Evolutionary conservation across 2,888 invertebrate species (phyloP).

Genomic region (Nycteola revayana): DNA sequence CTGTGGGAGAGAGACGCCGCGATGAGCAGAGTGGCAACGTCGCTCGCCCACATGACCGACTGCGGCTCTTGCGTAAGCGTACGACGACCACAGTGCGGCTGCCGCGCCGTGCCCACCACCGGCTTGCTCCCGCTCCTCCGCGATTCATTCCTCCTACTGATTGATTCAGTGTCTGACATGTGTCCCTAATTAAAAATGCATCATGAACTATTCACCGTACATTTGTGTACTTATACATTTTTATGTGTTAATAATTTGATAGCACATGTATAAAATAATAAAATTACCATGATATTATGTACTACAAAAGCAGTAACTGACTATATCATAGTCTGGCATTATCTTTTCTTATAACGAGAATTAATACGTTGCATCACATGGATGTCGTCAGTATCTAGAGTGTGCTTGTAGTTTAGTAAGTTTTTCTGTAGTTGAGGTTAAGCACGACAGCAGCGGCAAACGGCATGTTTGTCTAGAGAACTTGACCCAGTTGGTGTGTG

Average conservation of each 20-base stretch:
- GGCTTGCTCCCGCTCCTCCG: conserved; percentile 42
- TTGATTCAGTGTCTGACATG: conserved; percentile 40
- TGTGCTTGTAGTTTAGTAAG: conserved; percentile 8
- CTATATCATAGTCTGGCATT: no score
- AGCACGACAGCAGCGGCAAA: conserved; percentile 41
- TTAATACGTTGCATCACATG: no score
- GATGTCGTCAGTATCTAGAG: no score
- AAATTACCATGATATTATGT: not conserved
- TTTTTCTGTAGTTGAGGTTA: conserved; percentile 18
- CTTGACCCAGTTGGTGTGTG: conserved; percentile 76
- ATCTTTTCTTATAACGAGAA: no score
- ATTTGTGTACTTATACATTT: conserved; percentile 2
- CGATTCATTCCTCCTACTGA: conserved; percentile 44
- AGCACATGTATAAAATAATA: conserved; percentile 2
- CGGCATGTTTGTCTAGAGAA: conserved; percentile 70
- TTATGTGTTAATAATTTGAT: not conserved
- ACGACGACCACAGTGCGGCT: conserved; percentile 60
- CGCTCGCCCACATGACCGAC: conserved; percentile 73
- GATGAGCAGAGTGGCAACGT: conserved; percentile 67
- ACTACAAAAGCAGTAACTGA: no score
- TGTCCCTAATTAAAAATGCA: conserved; percentile 23
- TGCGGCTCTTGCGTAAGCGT: conserved; percentile 78
- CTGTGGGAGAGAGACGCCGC: conserved; percentile 59
- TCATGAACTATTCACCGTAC: conserved; percentile 1
- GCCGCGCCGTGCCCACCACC: conserved; percentile 35